phyloP scores from a whole-genome alignment of 2,797 vertebrate species.

The Leuciscus waleckii region DNA sequence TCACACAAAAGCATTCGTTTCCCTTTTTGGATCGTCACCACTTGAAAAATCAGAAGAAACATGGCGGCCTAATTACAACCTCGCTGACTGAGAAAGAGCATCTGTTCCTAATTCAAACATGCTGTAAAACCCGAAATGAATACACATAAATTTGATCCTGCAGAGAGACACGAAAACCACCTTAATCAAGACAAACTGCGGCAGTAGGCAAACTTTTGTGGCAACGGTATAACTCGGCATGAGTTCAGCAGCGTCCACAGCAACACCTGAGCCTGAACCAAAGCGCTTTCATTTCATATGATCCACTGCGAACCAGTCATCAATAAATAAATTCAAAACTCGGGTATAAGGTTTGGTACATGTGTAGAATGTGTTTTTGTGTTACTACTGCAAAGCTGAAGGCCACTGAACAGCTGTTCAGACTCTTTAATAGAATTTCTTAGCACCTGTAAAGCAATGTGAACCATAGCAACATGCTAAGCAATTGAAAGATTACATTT shows the following conservation, averaged over 20 bases:
- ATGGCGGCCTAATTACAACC: conserved; percentile 26
- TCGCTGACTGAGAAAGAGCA: conserved; percentile 31
- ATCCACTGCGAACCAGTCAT: background rate
- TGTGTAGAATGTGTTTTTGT: conserved; percentile 9
- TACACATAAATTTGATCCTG: conserved; percentile 34
- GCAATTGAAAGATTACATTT: background rate
- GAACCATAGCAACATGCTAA: background rate
- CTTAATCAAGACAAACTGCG: conserved; percentile 41
- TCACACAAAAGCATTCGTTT: conserved; percentile 19
- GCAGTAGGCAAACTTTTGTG: background rate
- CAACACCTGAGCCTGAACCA: conserved; percentile 9
- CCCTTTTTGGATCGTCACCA: conserved; percentile 13
- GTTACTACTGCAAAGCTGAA: conserved; percentile 21
- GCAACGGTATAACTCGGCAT: background rate
- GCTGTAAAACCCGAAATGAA: conserved; percentile 11
- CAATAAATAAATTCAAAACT: conserved; percentile 5
- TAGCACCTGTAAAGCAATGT: background rate
- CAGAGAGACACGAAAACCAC: background rate
- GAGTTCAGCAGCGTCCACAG: background rate
- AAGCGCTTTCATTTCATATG: background rate
- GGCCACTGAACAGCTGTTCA: conserved; percentile 17
- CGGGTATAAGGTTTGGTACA: background rate
- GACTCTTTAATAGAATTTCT: conserved; percentile 8
- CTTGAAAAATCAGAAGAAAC: conserved; percentile 27
- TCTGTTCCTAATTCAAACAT: conserved; percentile 41